Evolutionary conservation across 1,140 invertebrate genomes (phyloP).

Genomic region (Lepidotrigona ventralis): DNA sequence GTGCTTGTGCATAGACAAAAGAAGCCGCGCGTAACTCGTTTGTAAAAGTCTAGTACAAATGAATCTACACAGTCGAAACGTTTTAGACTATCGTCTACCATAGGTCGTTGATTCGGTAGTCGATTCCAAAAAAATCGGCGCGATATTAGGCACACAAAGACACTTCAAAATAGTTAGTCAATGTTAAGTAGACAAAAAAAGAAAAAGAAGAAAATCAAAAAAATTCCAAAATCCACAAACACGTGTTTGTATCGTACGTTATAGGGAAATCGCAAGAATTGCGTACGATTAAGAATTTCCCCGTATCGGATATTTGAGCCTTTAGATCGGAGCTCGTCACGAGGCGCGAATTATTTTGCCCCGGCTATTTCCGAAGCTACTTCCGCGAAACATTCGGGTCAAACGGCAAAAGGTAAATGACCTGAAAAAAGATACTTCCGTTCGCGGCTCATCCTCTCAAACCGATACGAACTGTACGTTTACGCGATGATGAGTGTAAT

Average conservation of each 20-base stretch:
- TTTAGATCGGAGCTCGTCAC: conserved; percentile 2
- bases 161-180: conserved; percentile 44
- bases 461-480: conserved; percentile 17
- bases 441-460: background rate
- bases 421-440: conserved; percentile 42
- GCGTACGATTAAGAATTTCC: background rate
- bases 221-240: background rate
- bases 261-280: background rate
- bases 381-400: conserved; percentile 40
- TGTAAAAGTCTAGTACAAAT: conserved; percentile 12
- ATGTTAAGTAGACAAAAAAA: conserved; percentile 5
- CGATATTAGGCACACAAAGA: conserved; percentile 47
- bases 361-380: conserved; percentile 41
- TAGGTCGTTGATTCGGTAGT: background rate
- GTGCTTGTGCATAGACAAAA: conserved; percentile 19
- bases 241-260: background rate
- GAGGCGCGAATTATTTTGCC: conserved; percentile 14
- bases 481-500: conserved; percentile 8
- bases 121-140: background rate
- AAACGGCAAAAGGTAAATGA: conserved; percentile 47
- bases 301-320: conserved; percentile 17
- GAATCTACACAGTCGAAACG: background rate
- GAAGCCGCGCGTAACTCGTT: background rate
- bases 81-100: background rate
- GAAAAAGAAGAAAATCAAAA: background rate